Evolutionary conservation across 2,113 vertebrate genomes (phyloP).

Genomic region (Otus sunia): DNA sequence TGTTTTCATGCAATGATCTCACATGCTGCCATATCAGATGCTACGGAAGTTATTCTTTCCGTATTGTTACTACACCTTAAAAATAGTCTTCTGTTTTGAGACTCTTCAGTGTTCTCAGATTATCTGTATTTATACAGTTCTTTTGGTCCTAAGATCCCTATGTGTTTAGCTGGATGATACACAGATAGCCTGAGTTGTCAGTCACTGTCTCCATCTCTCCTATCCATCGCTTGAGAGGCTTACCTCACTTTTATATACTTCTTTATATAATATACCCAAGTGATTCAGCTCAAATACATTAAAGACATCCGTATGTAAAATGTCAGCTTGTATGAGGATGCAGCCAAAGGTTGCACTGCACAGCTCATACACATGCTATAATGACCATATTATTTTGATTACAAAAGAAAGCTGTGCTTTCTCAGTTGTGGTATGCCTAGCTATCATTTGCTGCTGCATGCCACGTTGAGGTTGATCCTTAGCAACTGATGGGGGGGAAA

Average conservation of each 20-base stretch:
- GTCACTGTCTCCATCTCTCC: background rate
- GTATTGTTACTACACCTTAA: background rate
- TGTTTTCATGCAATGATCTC: background rate
- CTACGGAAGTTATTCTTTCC: background rate
- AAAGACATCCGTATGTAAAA: background rate
- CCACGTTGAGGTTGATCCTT: background rate
- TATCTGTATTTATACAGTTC: constrained; percentile 22
- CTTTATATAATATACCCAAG: background rate
- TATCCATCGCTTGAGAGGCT: background rate
- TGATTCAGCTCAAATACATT: background rate
- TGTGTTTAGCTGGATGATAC: constrained; percentile 1
- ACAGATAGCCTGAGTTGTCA: constrained; percentile 28
- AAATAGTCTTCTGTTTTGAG: constrained; percentile 4
- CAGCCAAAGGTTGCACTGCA: background rate
- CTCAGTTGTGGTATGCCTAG: background rate
- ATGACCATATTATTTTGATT: constrained; percentile 1
- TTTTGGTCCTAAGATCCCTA: background rate
- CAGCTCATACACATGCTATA: background rate
- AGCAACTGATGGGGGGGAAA: background rate
- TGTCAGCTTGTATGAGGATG: background rate
- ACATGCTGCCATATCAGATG: background rate
- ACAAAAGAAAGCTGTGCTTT: constrained; percentile 24
- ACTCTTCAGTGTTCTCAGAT: background rate
- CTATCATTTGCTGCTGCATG: background rate
- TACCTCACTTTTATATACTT: background rate